Percentiles rank a stretch among this genome's conserved stretches.
Evolutionary conservation across 2,797 vertebrate genomes (phyloP).

Genomic region (Onychomys arenicola): DNA sequence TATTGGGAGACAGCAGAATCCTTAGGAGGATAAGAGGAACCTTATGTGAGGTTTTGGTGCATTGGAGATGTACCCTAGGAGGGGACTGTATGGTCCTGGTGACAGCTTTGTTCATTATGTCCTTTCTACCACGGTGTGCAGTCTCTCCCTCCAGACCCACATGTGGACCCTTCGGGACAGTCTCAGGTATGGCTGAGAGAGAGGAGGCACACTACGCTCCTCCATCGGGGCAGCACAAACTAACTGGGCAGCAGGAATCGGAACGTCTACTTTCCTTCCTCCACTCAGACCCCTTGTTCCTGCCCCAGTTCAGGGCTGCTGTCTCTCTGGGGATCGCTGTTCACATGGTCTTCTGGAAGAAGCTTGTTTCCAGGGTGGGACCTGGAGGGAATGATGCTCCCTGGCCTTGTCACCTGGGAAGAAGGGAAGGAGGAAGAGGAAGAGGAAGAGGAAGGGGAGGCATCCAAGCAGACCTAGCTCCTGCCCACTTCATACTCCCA

Average conservation of each 20-base stretch:
- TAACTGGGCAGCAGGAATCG: not conserved
- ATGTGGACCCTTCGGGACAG: not conserved
- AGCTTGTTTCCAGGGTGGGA: not conserved
- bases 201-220: not conserved
- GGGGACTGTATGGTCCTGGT: not conserved
- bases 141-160: not conserved
- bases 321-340: not conserved
- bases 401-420: not conserved
- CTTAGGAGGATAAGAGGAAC: too few relatives aligned
- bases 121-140: not conserved
- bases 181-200: not conserved
- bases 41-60: not conserved
- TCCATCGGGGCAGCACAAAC: not conserved
- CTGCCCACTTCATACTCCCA: not conserved
- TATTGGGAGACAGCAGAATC: not conserved
- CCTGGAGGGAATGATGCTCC: not conserved
- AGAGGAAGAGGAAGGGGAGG: fast-evolving
- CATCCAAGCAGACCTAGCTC: not conserved
- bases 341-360: not conserved
- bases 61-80: too few relatives aligned
- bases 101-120: not conserved
- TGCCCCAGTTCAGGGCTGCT: not conserved
- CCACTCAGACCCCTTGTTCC: too few relatives aligned
- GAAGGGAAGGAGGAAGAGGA: not conserved
- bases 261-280: not conserved